phyloP scores from a whole-genome alignment of 1,140 invertebrate species.

The Caerostris darwini region DNA sequence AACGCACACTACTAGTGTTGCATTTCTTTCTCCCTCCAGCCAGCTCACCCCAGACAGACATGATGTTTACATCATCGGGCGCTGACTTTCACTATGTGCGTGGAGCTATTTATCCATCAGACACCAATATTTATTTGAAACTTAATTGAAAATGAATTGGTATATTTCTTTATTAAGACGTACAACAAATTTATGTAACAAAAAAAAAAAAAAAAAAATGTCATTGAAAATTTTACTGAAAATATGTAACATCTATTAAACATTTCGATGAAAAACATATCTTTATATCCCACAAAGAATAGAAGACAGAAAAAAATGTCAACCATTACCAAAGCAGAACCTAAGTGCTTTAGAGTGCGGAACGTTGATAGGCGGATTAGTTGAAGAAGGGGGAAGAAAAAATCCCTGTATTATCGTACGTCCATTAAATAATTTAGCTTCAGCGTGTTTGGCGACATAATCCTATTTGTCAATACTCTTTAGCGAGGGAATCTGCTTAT shows the following conservation, averaged over 20 bases:
- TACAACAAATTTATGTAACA: too few relatives aligned
- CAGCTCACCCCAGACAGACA: too few relatives aligned
- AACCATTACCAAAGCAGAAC: background rate
- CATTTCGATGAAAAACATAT: background rate
- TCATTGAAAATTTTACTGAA: background rate
- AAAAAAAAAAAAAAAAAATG: too few relatives aligned
- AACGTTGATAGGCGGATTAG: constrained; percentile 38
- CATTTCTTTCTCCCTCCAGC: too few relatives aligned
- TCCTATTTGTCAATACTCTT: constrained; percentile 35
- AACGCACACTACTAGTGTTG: too few relatives aligned
- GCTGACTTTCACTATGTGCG: too few relatives aligned
- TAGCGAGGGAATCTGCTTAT: background rate
- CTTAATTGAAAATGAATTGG: too few relatives aligned
- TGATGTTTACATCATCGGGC: too few relatives aligned
- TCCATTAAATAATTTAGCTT: constrained; percentile 13
- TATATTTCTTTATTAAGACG: too few relatives aligned
- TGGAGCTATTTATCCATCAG: too few relatives aligned
- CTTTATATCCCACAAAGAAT: background rate
- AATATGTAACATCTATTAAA: background rate
- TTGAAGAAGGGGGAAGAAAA: background rate
- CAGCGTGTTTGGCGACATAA: background rate
- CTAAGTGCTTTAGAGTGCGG: background rate
- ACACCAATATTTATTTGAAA: too few relatives aligned
- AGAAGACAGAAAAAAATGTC: background rate
- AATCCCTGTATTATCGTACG: background rate